A percentile compares a stretch with the other conserved stretches of the same genome.
Conservation (phyloP, 2,888 invertebrate genomes). For the Latrodectus hesperus region DNA sequence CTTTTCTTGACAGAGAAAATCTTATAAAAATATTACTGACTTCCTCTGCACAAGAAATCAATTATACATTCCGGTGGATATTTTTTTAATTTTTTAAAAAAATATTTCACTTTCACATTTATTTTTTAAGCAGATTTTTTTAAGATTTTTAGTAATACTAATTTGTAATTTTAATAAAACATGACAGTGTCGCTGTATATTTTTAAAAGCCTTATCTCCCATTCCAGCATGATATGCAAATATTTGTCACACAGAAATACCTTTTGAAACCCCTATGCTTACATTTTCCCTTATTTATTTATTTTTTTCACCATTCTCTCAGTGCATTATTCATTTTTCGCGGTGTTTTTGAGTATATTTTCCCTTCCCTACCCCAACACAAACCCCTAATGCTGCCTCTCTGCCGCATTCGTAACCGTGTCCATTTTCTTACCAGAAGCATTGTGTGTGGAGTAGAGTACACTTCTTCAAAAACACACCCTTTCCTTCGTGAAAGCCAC, state of each 20-base stretch:
- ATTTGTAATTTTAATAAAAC: slow-evolving; percentile 70
- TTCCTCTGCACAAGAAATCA: slow-evolving; percentile 67
- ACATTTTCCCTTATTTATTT: slow-evolving; percentile 56
- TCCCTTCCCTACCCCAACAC: slow-evolving; percentile 22
- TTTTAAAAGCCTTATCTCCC: slow-evolving; percentile 50
- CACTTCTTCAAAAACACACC: slow-evolving; percentile 12
- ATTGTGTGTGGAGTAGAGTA: background rate
- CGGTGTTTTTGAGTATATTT: slow-evolving; percentile 59
- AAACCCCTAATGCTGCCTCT: slow-evolving; percentile 38
- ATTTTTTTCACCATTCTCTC: slow-evolving; percentile 21
- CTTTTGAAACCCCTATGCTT: slow-evolving; percentile 38
- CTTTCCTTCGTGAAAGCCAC: slow-evolving; percentile 37
- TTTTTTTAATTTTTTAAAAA: slow-evolving; percentile 29
- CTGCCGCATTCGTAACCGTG: slow-evolving; percentile 10
- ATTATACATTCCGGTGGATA: slow-evolving; percentile 63
- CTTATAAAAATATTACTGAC: slow-evolving; percentile 69
- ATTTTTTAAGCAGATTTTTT: background rate
- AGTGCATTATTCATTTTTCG: slow-evolving; percentile 60
- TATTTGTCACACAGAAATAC: slow-evolving; percentile 29
- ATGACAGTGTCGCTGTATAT: slow-evolving; percentile 62
- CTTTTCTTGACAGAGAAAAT: slow-evolving; percentile 66
- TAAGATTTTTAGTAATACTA: slow-evolving; percentile 68
- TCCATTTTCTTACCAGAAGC: slow-evolving; percentile 1
- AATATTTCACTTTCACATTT: background rate
- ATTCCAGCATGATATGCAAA: slow-evolving; percentile 48